Percentiles rank a stretch among this genome's conserved stretches.
Conservation (phyloP, 1,140 invertebrate genomes). For the Scaptodrosophila lebanonensis region DNA sequence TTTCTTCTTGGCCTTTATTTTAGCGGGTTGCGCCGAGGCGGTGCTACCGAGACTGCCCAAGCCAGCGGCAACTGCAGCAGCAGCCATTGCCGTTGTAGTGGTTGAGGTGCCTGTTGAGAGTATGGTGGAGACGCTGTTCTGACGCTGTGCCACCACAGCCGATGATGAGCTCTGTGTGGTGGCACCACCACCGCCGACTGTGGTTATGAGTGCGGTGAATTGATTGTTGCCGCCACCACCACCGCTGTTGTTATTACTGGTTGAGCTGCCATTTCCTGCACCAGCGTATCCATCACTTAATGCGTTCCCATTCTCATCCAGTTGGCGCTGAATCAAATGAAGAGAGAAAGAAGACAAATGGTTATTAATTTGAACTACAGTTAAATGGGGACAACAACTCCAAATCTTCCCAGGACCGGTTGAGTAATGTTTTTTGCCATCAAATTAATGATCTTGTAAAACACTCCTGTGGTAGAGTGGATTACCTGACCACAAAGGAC, state of each 20-base stretch:
- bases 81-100: constrained; percentile 48
- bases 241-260: constrained; percentile 5
- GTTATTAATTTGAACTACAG: not conserved
- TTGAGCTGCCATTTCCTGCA: constrained; percentile 9
- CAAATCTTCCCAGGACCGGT: no score
- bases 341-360: not conserved
- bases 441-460: no score
- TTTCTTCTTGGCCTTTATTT: constrained; percentile 63
- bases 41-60: not conserved
- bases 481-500: no score
- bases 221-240: constrained; percentile 18
- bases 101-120: constrained; percentile 37
- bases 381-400: not conserved
- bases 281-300: constrained; percentile 49
- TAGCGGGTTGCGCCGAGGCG: constrained; percentile 34
- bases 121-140: constrained; percentile 45
- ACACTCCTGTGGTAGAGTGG: no score
- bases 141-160: constrained; percentile 31
- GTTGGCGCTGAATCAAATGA: constrained; percentile 65
- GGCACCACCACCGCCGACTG: constrained; percentile 21
- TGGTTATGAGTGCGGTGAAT: constrained; percentile 42
- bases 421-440: no score
- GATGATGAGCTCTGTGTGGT: not conserved
- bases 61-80: constrained; percentile 33
- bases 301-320: constrained; percentile 79